Percentiles rank a stretch among this genome's conserved stretches.
Evolutionary conservation across 2,113 vertebrate species (phyloP).

Genomic region (Phoenicopterus ruber): DNA sequence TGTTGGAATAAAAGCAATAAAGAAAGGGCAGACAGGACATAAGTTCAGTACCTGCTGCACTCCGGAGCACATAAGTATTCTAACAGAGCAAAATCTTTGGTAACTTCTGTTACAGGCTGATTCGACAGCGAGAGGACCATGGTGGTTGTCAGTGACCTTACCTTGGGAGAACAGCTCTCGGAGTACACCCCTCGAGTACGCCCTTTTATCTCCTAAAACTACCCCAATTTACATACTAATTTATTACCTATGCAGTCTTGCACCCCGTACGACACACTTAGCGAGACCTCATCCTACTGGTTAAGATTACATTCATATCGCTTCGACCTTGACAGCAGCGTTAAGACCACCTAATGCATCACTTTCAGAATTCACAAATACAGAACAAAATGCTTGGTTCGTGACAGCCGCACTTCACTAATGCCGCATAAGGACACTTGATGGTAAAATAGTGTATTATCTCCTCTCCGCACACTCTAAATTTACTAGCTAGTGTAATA

Average conservation of each 20-base stretch:
- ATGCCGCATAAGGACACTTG: background rate
- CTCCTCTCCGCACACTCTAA: background rate
- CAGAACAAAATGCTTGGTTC: background rate
- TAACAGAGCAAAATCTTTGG: background rate
- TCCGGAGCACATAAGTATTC: background rate
- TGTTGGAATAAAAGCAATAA: background rate
- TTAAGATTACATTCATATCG: background rate
- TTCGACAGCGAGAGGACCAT: background rate
- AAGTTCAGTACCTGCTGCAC: background rate
- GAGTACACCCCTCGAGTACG: background rate
- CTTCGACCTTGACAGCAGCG: background rate
- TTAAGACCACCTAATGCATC: background rate
- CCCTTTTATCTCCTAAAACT: background rate
- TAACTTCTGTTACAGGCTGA: background rate
- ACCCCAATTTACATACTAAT: background rate
- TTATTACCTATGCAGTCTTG: background rate
- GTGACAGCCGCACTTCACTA: background rate
- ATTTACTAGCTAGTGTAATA: background rate
- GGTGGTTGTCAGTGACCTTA: background rate
- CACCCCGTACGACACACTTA: rapidly evolving
- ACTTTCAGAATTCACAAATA: background rate
- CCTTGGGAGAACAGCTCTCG: background rate
- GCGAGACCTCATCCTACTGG: background rate
- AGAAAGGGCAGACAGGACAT: background rate
- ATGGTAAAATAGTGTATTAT: background rate